Percentiles rank a stretch among this genome's conserved stretches.
phyloP scores from a whole-genome alignment of 2,113 vertebrate genomes.

The Pseudorasbora parva region DNA sequence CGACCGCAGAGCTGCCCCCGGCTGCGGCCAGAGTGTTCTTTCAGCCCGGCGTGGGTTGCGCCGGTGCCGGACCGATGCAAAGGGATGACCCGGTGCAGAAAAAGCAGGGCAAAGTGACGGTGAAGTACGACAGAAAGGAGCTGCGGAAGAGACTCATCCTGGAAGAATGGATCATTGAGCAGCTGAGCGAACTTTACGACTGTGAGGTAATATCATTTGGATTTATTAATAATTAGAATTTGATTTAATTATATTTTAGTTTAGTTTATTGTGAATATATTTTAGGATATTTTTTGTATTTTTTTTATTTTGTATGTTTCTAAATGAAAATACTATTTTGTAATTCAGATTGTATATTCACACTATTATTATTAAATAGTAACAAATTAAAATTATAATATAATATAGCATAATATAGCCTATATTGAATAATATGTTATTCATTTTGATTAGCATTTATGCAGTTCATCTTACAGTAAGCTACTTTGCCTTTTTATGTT shows the following conservation, averaged over 20 bases:
- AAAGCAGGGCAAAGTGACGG: conserved; percentile 95
- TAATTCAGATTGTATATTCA: too few species aligned
- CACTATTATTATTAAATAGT: too few species aligned
- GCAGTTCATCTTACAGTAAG: neutral
- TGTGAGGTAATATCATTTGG: conserved; percentile 82
- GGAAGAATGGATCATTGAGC: conserved; percentile 97
- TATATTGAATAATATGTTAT: neutral
- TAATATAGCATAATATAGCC: too few species aligned
- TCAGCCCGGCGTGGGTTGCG: conserved; percentile 81
- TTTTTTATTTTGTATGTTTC: neutral
- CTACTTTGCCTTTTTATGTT: too few species aligned
- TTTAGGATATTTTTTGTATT: too few species aligned
- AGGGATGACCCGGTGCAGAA: conserved; percentile 83
- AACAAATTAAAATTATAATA: too few species aligned
- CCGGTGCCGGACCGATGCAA: conserved; percentile 71
- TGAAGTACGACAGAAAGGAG: conserved; percentile 97
- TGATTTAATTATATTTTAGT: neutral
- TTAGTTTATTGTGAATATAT: neutral
- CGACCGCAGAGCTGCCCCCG: conserved; percentile 73
- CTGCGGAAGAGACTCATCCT: conserved; percentile 91
- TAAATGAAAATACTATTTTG: too few species aligned
- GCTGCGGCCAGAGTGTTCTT: conserved; percentile 86
- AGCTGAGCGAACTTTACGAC: conserved; percentile 92
- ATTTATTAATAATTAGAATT: neutral
- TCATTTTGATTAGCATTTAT: neutral